Conservation (phyloP, 2,797 vertebrate species). For the Uromys caudimaculatus region DNA sequence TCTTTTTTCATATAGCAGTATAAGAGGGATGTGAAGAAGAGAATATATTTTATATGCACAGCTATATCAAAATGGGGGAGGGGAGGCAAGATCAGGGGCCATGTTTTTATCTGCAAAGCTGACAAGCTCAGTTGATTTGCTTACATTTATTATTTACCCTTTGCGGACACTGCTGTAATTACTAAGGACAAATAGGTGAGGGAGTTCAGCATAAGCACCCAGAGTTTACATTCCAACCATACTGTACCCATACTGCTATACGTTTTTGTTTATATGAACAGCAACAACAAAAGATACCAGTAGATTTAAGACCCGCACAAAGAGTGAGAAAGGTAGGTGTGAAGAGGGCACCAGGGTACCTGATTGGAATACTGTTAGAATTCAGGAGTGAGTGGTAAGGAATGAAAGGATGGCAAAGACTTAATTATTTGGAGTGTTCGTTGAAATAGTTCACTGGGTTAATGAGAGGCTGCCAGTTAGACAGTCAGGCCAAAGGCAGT, state of each 20-base stretch:
- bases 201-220: background rate
- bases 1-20: constrained; percentile 22
- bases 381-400: accelerated
- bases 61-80: constrained; percentile 3
- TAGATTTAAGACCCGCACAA: background rate
- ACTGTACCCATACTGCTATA: background rate
- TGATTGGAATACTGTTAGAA: background rate
- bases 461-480: background rate
- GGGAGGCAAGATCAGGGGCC: background rate
- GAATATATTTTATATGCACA: background rate
- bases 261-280: background rate
- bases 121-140: background rate
- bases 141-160: background rate
- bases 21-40: constrained; percentile 26
- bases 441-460: background rate
- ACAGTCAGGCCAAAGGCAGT: background rate
- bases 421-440: background rate
- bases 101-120: background rate
- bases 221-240: background rate
- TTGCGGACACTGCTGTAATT: background rate
- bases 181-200: background rate
- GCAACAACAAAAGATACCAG: background rate
- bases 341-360: background rate
- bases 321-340: background rate
- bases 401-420: background rate